Evolutionary conservation across 2,888 invertebrate species (phyloP).

Genomic region (Drosophila kuntzei): DNA sequence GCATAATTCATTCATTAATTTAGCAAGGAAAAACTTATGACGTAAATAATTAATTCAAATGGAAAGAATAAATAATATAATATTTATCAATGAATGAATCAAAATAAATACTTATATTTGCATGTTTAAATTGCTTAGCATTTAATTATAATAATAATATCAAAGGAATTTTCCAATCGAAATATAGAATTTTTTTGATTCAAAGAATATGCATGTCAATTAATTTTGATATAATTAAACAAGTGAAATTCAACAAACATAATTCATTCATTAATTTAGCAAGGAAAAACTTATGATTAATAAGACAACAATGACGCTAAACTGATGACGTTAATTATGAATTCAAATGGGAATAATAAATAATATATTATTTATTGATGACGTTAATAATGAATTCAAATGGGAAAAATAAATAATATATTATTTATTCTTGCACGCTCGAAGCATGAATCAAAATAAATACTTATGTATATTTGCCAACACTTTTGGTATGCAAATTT

Average conservation of each 20-base stretch:
- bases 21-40: slow-evolving; percentile 3
- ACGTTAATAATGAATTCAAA: slow-evolving; percentile 12
- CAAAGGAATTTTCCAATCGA: no score
- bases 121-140: no score
- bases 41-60: no score
- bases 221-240: no score
- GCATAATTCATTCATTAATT: slow-evolving; percentile 11
- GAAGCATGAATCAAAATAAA: slow-evolving; percentile 17
- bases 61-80: no score
- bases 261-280: not conserved
- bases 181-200: no score
- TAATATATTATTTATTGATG: slow-evolving; percentile 15
- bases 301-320: slow-evolving; percentile 1
- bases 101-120: no score
- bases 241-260: no score
- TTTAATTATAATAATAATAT: no score
- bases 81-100: no score
- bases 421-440: slow-evolving; percentile 31
- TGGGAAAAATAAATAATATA: not conserved
- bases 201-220: no score
- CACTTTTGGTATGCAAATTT: slow-evolving; percentile 13
- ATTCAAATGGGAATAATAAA: not conserved
- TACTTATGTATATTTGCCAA: slow-evolving; percentile 1
- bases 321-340: slow-evolving; percentile 18
- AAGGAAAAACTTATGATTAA: slow-evolving; percentile 4